Conservation (phyloP, 1,140 invertebrate genomes). For the Heliothis virescens region DNA sequence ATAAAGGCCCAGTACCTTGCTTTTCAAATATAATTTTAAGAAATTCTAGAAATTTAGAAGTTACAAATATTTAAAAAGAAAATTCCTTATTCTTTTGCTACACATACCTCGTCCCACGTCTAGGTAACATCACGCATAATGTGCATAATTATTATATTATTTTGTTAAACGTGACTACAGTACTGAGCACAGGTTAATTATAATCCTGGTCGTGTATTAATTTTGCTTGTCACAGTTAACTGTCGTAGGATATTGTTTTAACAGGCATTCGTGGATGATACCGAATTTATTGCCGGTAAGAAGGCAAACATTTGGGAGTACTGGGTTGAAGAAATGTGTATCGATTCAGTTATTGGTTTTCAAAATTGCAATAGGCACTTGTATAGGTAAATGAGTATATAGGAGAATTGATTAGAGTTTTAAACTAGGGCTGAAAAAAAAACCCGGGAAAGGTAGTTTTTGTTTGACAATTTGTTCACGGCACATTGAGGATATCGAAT, state of each 20-base stretch:
- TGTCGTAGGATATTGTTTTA: constrained; percentile 5
- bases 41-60: no score
- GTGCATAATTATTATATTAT: constrained; percentile 49
- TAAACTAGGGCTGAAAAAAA: no score
- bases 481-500: no score
- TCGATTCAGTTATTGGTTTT: no score
- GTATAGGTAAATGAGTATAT: no score
- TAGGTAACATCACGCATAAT: constrained; percentile 40
- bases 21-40: no score
- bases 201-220: constrained; percentile 2
- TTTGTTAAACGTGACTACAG: constrained; percentile 42
- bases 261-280: not conserved
- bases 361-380: no score
- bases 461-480: no score
- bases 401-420: no score
- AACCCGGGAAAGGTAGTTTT: no score
- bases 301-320: not conserved
- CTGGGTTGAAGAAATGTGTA: not conserved
- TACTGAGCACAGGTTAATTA: constrained; percentile 22
- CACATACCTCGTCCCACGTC: constrained; percentile 11
- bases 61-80: not conserved
- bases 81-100: not conserved
- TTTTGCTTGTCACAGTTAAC: constrained; percentile 13
- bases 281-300: not conserved
- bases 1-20: no score